Percentiles rank a stretch among this genome's conserved stretches.
These are phyloP conservation scores for Agriotes lineatus DNA, from an alignment of 2,888 invertebrate genomes.

Conservation along the genomic window DNA sequence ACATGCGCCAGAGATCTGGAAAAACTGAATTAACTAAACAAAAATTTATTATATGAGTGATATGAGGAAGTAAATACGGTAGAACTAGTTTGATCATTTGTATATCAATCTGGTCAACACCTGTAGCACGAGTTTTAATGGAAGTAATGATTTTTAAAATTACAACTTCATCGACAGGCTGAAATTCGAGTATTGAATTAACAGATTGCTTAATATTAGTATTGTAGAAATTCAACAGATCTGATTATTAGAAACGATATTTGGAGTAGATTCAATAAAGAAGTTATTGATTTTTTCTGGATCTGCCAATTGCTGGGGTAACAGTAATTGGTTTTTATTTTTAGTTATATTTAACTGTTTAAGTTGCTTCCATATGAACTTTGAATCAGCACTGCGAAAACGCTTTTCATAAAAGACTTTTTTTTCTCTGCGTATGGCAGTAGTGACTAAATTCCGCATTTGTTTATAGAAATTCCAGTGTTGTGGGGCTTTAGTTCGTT, in stretches of 20 bases:
- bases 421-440: background rate
- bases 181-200: background rate
- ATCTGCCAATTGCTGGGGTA: background rate
- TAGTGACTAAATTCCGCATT: background rate
- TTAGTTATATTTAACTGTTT: background rate
- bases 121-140: background rate
- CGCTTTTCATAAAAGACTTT: too few species aligned
- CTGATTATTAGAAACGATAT: background rate
- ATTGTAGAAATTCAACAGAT: background rate
- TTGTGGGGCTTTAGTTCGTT: background rate
- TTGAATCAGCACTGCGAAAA: too few species aligned
- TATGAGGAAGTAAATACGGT: background rate
- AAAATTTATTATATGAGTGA: background rate
- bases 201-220: background rate
- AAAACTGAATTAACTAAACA: background rate
- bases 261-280: background rate
- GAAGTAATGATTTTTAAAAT: background rate
- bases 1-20: background rate
- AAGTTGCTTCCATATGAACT: background rate
- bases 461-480: background rate
- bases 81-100: background rate
- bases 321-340: too few species aligned
- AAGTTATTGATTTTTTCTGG: background rate
- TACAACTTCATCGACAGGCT: background rate
- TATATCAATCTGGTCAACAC: too few species aligned